Evolutionary conservation across 2,888 invertebrate species (phyloP).

Genomic region (Diarsia dahlii): DNA sequence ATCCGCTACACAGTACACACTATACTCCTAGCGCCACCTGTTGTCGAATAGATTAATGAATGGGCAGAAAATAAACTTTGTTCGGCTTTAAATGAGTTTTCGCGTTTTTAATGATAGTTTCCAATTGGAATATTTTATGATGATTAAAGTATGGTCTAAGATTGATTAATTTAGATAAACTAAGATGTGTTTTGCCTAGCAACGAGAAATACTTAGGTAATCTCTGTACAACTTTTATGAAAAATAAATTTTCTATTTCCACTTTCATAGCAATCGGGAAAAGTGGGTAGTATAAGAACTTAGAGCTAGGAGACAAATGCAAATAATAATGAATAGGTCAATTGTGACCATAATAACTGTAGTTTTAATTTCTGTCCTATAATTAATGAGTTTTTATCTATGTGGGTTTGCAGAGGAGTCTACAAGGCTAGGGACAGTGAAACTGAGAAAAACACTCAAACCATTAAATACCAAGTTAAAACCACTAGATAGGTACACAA

Average conservation of each 20-base stretch:
- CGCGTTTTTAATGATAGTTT: neutral
- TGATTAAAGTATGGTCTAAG: neutral
- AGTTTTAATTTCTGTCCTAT: neutral
- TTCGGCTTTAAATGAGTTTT: neutral
- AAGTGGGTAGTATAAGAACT: neutral
- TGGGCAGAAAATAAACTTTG: slow-evolving; percentile 14
- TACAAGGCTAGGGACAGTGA: neutral
- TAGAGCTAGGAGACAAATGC: neutral
- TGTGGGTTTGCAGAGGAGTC: neutral
- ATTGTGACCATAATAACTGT: neutral
- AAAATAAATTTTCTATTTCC: neutral
- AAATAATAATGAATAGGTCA: neutral
- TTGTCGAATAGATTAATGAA: slow-evolving; percentile 80
- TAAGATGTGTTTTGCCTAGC: neutral
- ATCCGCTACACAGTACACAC: slow-evolving; percentile 32
- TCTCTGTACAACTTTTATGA: neutral
- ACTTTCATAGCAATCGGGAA: neutral
- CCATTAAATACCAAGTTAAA: slow-evolving; percentile 16
- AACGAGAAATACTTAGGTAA: neutral
- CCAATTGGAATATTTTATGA: neutral
- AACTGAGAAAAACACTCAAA: slow-evolving; percentile 1
- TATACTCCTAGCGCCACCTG: slow-evolving; percentile 83
- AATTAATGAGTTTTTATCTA: too few relatives aligned
- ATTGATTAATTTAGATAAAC: neutral
- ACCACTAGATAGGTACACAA: slow-evolving; percentile 27